These are phyloP conservation scores for Pelodytes ibericus DNA, from an alignment of 2,797 vertebrate species.

Conservation along the genomic window DNA sequence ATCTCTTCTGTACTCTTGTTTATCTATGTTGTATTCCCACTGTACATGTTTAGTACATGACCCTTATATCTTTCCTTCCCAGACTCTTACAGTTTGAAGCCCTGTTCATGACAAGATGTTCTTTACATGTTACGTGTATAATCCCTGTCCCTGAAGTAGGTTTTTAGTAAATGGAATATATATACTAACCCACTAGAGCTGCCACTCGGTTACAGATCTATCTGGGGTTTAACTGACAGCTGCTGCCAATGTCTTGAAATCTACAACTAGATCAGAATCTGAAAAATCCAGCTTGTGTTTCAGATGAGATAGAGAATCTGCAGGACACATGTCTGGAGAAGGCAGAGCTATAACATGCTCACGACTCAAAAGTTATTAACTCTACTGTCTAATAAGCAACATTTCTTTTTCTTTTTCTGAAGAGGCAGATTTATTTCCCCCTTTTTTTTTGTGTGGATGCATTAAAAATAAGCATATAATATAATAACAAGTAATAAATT, in stretches of 20 bases:
- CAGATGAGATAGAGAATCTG: slow-evolving; percentile 14
- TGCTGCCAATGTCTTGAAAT: slow-evolving; percentile 11
- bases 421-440: not conserved
- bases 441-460: too few species aligned
- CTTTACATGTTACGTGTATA: not conserved
- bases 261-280: slow-evolving; percentile 4
- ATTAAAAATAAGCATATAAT: too few species aligned
- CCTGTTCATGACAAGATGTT: too few species aligned
- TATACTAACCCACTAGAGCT: not conserved
- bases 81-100: too few species aligned
- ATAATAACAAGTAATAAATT: too few species aligned
- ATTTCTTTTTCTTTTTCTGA: not conserved
- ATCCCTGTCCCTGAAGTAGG: not conserved
- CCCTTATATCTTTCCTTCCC: too few species aligned
- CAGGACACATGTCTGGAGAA: slow-evolving; percentile 22
- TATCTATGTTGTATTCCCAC: too few species aligned
- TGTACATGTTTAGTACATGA: too few species aligned
- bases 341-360: not conserved
- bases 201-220: not conserved
- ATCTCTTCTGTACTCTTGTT: too few species aligned
- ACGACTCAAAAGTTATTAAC: not conserved
- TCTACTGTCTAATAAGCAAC: not conserved
- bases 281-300: slow-evolving; percentile 12
- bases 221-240: slow-evolving; percentile 6
- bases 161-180: too few species aligned